Percentiles rank a stretch among this genome's conserved stretches.
Evolutionary conservation across 2,888 invertebrate genomes (phyloP).

Genomic region (Eupeodes latifasciatus): DNA sequence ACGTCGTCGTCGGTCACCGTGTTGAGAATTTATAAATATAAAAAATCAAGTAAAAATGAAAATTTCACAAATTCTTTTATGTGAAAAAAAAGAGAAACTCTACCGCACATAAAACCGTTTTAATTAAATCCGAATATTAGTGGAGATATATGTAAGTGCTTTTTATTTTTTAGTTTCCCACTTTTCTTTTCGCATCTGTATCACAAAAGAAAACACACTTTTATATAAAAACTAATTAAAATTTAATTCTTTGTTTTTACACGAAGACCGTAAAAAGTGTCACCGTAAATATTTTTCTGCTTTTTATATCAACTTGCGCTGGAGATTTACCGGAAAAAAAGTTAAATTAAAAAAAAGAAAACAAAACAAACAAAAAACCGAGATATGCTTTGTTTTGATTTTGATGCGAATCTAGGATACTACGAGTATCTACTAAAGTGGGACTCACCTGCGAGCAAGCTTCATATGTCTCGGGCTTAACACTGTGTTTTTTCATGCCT

Average conservation of each 20-base stretch:
- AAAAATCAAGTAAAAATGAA: too few species aligned
- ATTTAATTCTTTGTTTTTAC: constrained; percentile 12
- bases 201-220: constrained; percentile 1
- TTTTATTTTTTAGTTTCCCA: not conserved
- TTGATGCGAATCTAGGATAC: not conserved
- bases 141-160: too few species aligned
- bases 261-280: not conserved
- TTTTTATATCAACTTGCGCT: not conserved
- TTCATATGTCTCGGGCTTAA: constrained; percentile 83
- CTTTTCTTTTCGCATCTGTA: not conserved
- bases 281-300: not conserved
- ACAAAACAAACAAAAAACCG: not conserved
- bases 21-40: too few species aligned
- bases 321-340: not conserved
- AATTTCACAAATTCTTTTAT: too few species aligned
- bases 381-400: not conserved
- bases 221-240: constrained; percentile 11
- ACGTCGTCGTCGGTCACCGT: too few species aligned
- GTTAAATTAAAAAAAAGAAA: not conserved
- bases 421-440: not conserved
- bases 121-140: not conserved
- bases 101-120: not conserved
- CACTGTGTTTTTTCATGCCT: constrained; percentile 80
- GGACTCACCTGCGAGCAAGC: constrained; percentile 83
- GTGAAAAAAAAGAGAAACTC: too few species aligned